Evolutionary conservation across 2,797 vertebrate species (phyloP), one percentile per base, ranked within the genome.

Genomic region (Tiaroga cobitis): DNA sequence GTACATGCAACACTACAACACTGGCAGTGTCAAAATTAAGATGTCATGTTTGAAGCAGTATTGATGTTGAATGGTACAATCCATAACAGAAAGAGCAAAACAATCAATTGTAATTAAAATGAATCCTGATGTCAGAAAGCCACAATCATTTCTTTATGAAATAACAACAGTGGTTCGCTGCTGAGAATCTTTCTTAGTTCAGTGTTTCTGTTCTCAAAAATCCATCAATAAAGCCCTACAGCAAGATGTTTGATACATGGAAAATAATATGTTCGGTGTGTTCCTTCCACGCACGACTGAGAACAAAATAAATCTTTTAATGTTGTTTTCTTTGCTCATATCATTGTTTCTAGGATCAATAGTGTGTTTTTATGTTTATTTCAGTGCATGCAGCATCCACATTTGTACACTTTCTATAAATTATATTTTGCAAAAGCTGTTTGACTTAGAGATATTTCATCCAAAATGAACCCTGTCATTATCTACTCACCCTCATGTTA

Each of bases 111-210:
- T 73, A 73, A 82, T 74, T 82, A 82, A 74, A 73, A 9, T 9
- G 32, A 59, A 21, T 81, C 67, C 65, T 81, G 67, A 51, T 80
- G 63, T 69, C 79, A 26, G 29, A 81, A 81, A 13, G 65, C 34
- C 51, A 72, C n/a, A 72, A 32, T 3, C 51, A 68, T 54, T 29
- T 56, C 32, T 34, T 26, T 10, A 68, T 49, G 61, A 81, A 69
- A 54, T 26, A 39, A 18, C 9, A 59, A 39, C 34, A 61, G 81
- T 41, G 39, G 69, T 56, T 32, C 5, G 9, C 37, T 69, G 19
- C 72, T 70, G 37, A 43, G 61, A 68, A 68, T 83, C n/a, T 26
- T 41, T 76, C 80, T 87, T 87, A 54, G 63, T 87, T 87, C 81
- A 69, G 43, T 85, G 82, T 80, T 70, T 79, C 61, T 80, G 75